Evolutionary conservation across 2,888 invertebrate genomes (phyloP), one percentile per base, ranked within the genome.

Genomic region (Meloe dianella): DNA sequence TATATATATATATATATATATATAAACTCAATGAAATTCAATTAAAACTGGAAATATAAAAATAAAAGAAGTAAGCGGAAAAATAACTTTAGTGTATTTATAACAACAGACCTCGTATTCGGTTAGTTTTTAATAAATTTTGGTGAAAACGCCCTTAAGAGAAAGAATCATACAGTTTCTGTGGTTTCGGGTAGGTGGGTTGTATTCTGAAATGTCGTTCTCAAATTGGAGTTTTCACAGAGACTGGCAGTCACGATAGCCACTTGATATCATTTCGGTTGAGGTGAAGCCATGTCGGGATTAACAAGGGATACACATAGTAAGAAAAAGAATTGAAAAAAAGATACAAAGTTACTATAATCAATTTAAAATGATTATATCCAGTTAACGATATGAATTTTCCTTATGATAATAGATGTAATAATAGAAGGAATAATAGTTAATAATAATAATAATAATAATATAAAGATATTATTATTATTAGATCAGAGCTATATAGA

Each of bases 171-270:
- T n/a, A n/a, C 27, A 54, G 14, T 27, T 27, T 1, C 24, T 54
- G 12, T 54, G 8, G 27, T 54, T 24, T n/a, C n/a, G n/a, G n/a
- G n/a, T n/a, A n/a, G n/a, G 54, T 12, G 47, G 24, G 9, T 10
- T 54, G 4, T 24, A 24, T 14, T 59, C 47, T 57, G 61, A 68
- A 60, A 59, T 68, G 68, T 68, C 68, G 14, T 68, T 64, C 68
- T 64, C 60, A 66, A 54, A 68, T 68, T 68, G 63, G 57, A 60
- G 63, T 77, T 76, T 74, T 71, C 74, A 77, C 76, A 74, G 77
- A 75, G 75, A 75, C 72, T 73, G 73, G 69, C 73, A 75, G 72
- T 72, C 73, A 73, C 69, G 74, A 78, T 71, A 74, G 69, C 73
- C 73, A 71, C 72, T 75, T 74, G 77, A 77, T 76, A 75, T 75